Evolutionary conservation across 2,113 vertebrate genomes (phyloP), one percentile per base, ranked within the genome.

Genomic region (Columba livia): DNA sequence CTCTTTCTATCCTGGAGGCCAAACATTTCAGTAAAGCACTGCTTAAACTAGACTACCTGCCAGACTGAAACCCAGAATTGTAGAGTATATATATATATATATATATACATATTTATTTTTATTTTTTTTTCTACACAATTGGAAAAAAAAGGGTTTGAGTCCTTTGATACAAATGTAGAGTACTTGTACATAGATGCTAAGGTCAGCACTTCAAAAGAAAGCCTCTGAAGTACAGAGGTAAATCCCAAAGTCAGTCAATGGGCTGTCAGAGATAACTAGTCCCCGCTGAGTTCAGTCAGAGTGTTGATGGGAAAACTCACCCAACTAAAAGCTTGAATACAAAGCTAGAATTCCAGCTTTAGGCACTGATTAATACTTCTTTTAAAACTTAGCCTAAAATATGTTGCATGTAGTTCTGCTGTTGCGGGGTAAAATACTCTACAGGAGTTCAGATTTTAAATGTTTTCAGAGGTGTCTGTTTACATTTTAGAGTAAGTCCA

Each of bases 371-470:
- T 40, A 79, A 54, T 53, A 47, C 3, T 32, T 51, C 38, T 71
- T 51, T 51, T 11, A 74, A 74, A 69, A 18, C 29, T 47, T 60
- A 74, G 21, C 25, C 50, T 74, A 36, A 73, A 73, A 31, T 31
- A 57, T 2, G 3, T 36, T 70, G 21, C 42, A 64, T 18, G 18
- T 6, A 36, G 50, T 54, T 53, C 36, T 74, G 29, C 21, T 20
- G 36, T 48, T 62, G 29, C 29, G 31, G 19, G 29, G 25, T 31
- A 4, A 3, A 0, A 1, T 40, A 47, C 31, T 53, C 48, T 47
- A n/a, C 23, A 11, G 10, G n/a, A 88, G 44, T 54, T 88, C 14
- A 54, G 73, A 31, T 54, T 38, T 34, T 54, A 40, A 32, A 32
- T 14, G 24, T 72, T 71, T 66, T 26, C 25, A 60, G n/a, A 17